Evolutionary conservation across 64 coral and sea anemone species (phyloP), one percentile per base, ranked within the genome.

Genomic region (Dendrophyllia cribrosa): DNA sequence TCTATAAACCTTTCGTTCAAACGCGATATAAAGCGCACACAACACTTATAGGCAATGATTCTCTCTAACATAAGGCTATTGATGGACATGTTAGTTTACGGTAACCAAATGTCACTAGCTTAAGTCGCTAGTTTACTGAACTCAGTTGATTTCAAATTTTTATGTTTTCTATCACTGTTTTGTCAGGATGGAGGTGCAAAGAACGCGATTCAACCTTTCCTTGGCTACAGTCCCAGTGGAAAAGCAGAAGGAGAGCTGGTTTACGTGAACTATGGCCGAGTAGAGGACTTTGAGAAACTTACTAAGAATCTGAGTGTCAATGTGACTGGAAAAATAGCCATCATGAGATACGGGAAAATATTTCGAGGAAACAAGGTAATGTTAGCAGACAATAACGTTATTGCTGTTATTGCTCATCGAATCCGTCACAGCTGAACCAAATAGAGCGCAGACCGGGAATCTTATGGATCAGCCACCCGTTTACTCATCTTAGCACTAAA

Each of bases 331-430:
- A 94, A 13, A 65, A 96, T 96, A 16, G 91, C 56, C 47, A 96
- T 96, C 73, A 94, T 96, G 91, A 96, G 95, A 96, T 81, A 93
- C 34, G 95, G 95, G 51, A 96, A 83, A 77, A 92, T 96, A 85
- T 94, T 74, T 83, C 87, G 91, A 2, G 95, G 91, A 79, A 91
- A 90, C 67, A 96, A 94, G 95, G 95, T 96, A 79, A 83, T 47
- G 21, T 10, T 6, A 23, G 70, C 11, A 60, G n/a, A 1, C 21
- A 72, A 10, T 9, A 13, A 72, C 34, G 69, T 24, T 72, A 14
- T 71, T 7, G 34, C 34, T 34, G 34, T 34, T 34, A 34, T 2
- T 34, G 34, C 34, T 34, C 34, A 34, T 34, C 34, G 34, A 34
- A 34, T 34, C 34, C 2, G 34, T 34, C 34, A n/a, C n/a, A n/a